Percentiles rank a stretch among this genome's conserved stretches.
phyloP scores from a whole-genome alignment of 23 tunicate genomes.

The Phallusia fumigata region DNA sequence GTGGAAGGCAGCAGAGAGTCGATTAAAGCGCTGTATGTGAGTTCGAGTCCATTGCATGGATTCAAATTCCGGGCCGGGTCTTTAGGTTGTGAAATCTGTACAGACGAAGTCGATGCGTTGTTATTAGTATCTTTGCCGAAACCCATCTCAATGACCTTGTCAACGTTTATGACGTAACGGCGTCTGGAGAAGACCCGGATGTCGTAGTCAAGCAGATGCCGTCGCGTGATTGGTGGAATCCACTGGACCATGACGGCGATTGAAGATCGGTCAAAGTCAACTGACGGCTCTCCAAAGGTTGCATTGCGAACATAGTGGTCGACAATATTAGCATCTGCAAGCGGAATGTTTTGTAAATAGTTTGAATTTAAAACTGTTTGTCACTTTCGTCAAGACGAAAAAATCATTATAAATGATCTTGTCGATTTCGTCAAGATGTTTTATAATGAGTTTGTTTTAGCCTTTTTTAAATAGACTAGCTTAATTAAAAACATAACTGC shows the following conservation, averaged over 20 bases:
- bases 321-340: neutral
- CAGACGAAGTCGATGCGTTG: neutral
- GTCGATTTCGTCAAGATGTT: neutral
- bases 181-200: neutral
- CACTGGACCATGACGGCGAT: neutral
- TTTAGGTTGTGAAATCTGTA: neutral
- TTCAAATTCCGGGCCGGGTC: neutral
- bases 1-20: conserved; percentile 1
- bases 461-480: too few relatives aligned
- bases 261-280: neutral
- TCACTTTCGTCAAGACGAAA: too few relatives aligned
- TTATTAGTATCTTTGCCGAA: neutral
- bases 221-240: neutral
- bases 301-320: neutral
- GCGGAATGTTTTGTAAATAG: too few relatives aligned
- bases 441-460: too few relatives aligned
- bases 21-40: neutral
- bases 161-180: neutral
- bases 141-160: neutral
- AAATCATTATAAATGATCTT: too few relatives aligned
- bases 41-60: neutral
- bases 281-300: neutral
- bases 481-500: too few relatives aligned
- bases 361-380: too few relatives aligned
- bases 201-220: neutral